Evolutionary conservation across 1,140 invertebrate species (phyloP).

Genomic region (Sipha flava): DNA sequence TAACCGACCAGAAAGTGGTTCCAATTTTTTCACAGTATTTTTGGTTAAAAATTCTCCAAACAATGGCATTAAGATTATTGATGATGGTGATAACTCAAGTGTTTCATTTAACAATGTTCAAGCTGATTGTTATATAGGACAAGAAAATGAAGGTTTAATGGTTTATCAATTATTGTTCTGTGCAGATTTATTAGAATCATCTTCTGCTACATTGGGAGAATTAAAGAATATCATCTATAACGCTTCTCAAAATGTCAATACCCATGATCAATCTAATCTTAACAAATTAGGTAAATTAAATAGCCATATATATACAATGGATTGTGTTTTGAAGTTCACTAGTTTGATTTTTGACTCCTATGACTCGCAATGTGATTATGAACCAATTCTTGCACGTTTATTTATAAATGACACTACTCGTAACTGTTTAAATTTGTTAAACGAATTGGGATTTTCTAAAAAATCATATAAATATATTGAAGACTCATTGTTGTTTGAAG

Average conservation of each 20-base stretch:
- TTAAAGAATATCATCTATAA: background rate
- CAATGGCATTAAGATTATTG: background rate
- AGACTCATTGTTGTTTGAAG: constrained; percentile 4
- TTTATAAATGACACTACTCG: background rate
- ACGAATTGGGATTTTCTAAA: background rate
- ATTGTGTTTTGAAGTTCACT: constrained; percentile 1
- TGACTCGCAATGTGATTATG: background rate
- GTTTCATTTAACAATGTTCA: background rate
- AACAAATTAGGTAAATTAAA: background rate
- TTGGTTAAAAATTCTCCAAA: background rate
- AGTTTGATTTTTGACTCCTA: background rate
- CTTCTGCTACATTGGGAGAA: constrained; percentile 13
- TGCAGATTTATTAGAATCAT: background rate
- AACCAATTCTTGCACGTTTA: background rate
- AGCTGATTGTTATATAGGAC: background rate
- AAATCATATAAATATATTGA: background rate
- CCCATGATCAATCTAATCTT: background rate
- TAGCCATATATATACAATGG: constrained; percentile 1
- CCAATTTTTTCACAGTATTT: background rate
- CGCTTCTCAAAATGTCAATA: background rate
- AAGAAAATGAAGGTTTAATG: background rate
- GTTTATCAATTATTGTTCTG: background rate
- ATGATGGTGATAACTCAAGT: background rate
- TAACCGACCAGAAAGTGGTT: background rate
- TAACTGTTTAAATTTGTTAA: background rate